Conservation (phyloP, 2,113 vertebrate genomes). For the Phalacrocorax brasilianus region DNA sequence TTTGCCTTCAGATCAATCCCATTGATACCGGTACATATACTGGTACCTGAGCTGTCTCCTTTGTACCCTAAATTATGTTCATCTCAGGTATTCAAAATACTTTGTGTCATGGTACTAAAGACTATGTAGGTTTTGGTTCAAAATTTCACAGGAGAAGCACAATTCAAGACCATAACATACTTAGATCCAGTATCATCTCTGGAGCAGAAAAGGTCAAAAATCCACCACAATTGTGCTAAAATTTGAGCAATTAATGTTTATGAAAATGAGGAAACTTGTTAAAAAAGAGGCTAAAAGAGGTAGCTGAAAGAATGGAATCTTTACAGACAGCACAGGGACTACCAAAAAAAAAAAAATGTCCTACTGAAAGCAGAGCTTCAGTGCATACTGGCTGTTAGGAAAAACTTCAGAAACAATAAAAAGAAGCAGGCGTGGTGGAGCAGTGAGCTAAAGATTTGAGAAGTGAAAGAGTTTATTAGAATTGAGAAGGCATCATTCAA, state of each 20-base stretch:
- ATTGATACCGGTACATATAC: background rate
- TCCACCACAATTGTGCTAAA: background rate
- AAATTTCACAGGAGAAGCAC: background rate
- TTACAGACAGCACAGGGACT: background rate
- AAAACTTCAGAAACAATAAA: conserved; percentile 3
- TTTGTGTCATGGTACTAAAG: background rate
- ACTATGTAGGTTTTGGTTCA: background rate
- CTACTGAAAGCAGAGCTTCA: background rate
- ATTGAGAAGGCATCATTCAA: conserved; percentile 44
- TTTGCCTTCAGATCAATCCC: background rate
- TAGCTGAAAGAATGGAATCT: background rate
- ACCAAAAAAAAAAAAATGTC: background rate
- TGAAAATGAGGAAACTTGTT: background rate
- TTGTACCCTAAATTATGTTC: background rate
- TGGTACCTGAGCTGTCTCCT: background rate
- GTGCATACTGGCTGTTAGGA: background rate
- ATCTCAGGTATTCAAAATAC: background rate
- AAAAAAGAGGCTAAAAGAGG: background rate
- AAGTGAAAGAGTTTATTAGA: conserved; percentile 46
- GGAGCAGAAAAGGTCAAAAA: background rate
- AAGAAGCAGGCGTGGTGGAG: background rate
- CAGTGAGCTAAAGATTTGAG: conserved; percentile 4
- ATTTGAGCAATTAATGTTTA: background rate
- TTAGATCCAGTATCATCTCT: background rate
- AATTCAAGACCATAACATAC: background rate